Evolutionary conservation across 2,113 vertebrate genomes (phyloP).

Genomic region (Garra rufa): DNA sequence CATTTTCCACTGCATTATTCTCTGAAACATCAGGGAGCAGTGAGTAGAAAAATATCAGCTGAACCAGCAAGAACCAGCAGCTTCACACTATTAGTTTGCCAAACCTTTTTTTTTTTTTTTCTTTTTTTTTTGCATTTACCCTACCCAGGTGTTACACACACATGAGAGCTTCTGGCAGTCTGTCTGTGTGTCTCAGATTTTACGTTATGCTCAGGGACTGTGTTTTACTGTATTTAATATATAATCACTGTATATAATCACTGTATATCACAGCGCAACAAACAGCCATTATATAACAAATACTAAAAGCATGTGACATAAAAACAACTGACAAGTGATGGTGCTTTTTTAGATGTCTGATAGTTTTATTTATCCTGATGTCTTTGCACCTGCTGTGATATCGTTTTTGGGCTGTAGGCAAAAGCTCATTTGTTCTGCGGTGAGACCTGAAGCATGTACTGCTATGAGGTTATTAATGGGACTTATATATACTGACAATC

Average conservation of each 20-base stretch:
- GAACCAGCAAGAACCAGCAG: background rate
- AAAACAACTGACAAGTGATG: background rate
- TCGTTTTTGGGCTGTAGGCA: background rate
- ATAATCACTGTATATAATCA: background rate
- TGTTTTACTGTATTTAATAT: background rate
- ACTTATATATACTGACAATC: background rate
- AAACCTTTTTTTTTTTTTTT: too few relatives aligned
- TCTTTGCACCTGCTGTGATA: background rate
- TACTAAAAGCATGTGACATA: too few relatives aligned
- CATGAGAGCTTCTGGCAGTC: background rate
- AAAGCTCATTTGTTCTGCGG: background rate
- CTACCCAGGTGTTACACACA: background rate
- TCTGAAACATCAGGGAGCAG: background rate
- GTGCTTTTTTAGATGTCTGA: background rate
- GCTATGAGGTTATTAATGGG: background rate
- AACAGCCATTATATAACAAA: too few relatives aligned
- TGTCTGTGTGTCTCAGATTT: background rate
- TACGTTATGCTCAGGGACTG: background rate
- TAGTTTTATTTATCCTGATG: background rate
- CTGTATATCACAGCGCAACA: too few relatives aligned
- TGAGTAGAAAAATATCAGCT: background rate
- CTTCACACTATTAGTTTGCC: background rate
- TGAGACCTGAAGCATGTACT: background rate
- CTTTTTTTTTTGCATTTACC: conserved; percentile 10
- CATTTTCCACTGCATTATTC: background rate